Conservation (phyloP, 1,140 invertebrate genomes). For the Drosophila saltans region DNA sequence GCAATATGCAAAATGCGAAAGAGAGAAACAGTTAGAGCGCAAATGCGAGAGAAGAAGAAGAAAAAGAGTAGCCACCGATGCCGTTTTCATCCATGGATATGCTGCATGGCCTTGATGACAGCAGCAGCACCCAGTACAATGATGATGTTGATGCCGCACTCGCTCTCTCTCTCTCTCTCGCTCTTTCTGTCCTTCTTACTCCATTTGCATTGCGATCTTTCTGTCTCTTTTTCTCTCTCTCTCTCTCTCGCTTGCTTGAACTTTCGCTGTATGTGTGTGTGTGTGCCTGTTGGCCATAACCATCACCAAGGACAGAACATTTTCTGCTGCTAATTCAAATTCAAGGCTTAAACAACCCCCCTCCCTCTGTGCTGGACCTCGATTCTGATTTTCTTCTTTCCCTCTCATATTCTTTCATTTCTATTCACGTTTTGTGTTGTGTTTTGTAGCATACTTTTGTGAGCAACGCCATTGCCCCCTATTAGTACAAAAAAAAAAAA, state of each 20-base stretch:
- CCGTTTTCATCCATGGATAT: constrained; percentile 18
- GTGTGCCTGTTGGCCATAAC: constrained; percentile 37
- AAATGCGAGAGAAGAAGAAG: constrained; percentile 7
- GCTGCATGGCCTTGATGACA: constrained; percentile 47
- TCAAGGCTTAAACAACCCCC: constrained; percentile 41
- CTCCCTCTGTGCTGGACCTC: constrained; percentile 11
- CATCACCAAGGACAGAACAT: constrained; percentile 36
- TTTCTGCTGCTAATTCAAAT: constrained; percentile 48
- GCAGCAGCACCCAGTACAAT: not conserved
- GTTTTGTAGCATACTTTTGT: constrained; percentile 50
- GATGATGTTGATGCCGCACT: constrained; percentile 13
- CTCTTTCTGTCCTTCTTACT: constrained; percentile 1
- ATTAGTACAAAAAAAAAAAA: constrained; percentile 27
- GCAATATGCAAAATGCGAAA: constrained; percentile 29
- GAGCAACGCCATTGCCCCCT: constrained; percentile 40
- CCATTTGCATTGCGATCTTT: not conserved
- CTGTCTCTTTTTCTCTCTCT: not conserved
- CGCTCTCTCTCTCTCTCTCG: constrained; percentile 11
- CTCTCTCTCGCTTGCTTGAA: not conserved
- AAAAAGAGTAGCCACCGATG: not conserved
- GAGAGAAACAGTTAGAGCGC: constrained; percentile 25
- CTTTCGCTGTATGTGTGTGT: not conserved
- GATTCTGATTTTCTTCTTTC: constrained; percentile 23
- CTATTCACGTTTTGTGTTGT: not conserved
- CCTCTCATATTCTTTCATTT: not conserved